phyloP scores from a whole-genome alignment of 2,888 invertebrate species.

The Creontiades dilutus region DNA sequence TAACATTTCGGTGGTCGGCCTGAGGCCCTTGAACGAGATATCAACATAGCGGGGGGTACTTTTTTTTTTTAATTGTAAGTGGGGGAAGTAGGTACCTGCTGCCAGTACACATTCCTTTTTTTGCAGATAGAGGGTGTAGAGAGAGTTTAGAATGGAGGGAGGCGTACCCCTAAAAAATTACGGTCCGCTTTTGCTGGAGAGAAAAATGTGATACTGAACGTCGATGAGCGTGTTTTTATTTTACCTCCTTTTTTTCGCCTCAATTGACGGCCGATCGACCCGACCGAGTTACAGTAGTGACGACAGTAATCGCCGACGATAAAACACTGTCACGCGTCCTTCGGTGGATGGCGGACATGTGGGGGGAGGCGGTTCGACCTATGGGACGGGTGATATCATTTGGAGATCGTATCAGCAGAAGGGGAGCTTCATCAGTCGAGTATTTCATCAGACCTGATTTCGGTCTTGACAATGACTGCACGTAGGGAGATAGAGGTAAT shows the following conservation, averaged over 20 bases:
- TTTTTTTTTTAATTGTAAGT: not conserved
- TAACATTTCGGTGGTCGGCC: not conserved
- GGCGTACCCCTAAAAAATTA: not conserved
- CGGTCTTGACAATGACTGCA: too few species aligned
- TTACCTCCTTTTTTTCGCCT: not conserved
- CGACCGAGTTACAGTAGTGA: not conserved
- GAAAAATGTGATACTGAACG: not conserved
- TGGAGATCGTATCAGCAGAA: too few species aligned
- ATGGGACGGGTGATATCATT: too few species aligned
- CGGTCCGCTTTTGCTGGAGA: not conserved
- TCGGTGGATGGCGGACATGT: too few species aligned
- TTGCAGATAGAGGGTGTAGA: not conserved
- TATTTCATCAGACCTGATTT: too few species aligned
- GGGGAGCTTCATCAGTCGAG: too few species aligned
- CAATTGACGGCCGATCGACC: not conserved
- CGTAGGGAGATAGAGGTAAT: too few species aligned
- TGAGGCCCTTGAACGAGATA: not conserved
- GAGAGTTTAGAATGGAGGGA: too few species aligned
- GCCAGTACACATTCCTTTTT: not conserved
- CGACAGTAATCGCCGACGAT: constrained; percentile 12
- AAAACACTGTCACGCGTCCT: not conserved
- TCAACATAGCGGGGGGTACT: not conserved
- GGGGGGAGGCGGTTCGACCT: too few species aligned
- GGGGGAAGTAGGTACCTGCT: too few species aligned
- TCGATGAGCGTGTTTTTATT: not conserved